Evolutionary conservation across 1,140 invertebrate genomes (phyloP).

Genomic region (Drosophila persimilis): DNA sequence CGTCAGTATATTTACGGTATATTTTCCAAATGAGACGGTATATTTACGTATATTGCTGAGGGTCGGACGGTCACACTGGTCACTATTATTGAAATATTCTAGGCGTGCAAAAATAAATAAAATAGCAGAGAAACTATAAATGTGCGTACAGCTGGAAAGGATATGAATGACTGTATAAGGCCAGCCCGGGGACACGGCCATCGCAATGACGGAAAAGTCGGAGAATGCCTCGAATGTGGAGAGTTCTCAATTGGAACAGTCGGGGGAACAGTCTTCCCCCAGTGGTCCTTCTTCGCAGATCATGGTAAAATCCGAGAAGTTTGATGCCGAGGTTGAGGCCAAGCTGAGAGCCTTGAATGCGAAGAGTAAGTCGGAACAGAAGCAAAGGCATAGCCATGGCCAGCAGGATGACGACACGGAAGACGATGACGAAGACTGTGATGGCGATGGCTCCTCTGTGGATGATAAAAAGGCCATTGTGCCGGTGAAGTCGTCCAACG

Average conservation of each 20-base stretch:
- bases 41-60: too few species aligned
- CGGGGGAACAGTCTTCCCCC: neutral
- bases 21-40: too few species aligned
- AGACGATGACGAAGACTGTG: slow-evolving; percentile 16
- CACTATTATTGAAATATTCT: too few species aligned
- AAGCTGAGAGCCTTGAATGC: slow-evolving; percentile 61
- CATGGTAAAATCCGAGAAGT: slow-evolving; percentile 56
- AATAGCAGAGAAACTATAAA: too few species aligned
- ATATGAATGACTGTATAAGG: neutral
- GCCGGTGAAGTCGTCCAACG: slow-evolving; percentile 88
- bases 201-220: slow-evolving; percentile 59
- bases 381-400: slow-evolving; percentile 2
- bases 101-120: too few species aligned
- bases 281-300: slow-evolving; percentile 2
- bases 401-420: slow-evolving; percentile 23
- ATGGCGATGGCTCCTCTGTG: slow-evolving; percentile 17
- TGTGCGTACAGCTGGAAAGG: too few species aligned
- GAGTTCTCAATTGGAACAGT: slow-evolving; percentile 22
- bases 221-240: slow-evolving; percentile 39
- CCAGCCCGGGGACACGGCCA: neutral
- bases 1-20: too few species aligned
- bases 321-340: slow-evolving; percentile 62
- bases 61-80: too few species aligned
- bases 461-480: slow-evolving; percentile 83
- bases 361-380: slow-evolving; percentile 41